Evolutionary conservation across 2,113 vertebrate species (phyloP).

Genomic region (Limnothrissa miodon): DNA sequence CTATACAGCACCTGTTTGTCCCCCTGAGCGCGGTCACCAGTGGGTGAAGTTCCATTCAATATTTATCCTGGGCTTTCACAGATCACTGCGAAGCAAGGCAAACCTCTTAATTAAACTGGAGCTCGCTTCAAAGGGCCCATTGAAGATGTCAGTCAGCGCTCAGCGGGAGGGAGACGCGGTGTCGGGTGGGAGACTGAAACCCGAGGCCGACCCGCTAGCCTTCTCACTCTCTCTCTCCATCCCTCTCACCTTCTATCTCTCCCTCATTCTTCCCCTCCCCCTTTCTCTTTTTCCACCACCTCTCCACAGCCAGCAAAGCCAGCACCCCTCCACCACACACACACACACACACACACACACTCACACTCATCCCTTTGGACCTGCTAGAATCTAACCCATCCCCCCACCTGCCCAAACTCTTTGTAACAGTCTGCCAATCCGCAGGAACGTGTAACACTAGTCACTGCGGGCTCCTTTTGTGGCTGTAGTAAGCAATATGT

Average conservation of each 20-base stretch:
- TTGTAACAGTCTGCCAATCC: conserved; percentile 82
- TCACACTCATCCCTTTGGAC: neutral
- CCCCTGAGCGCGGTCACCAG: conserved; percentile 88
- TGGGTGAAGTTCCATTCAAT: conserved; percentile 99
- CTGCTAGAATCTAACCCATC: neutral
- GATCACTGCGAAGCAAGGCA: conserved; percentile 97
- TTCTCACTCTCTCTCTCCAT: neutral
- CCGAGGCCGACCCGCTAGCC: conserved; percentile 80
- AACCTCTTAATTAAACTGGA: conserved; percentile 99
- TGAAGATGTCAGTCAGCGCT: conserved; percentile 95
- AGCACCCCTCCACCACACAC: conserved; percentile 23
- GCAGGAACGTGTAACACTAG: conserved; percentile 82
- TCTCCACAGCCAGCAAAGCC: conserved; percentile 38
- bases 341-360: neutral
- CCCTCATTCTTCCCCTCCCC: conserved; percentile 78
- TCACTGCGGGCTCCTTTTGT: conserved; percentile 78
- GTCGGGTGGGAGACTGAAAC: conserved; percentile 96
- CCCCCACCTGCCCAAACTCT: conserved; percentile 74
- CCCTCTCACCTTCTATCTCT: conserved; percentile 74
- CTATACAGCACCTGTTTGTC: conserved; percentile 98
- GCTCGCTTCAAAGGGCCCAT: conserved; percentile 98
- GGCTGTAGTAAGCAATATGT: conserved; percentile 87
- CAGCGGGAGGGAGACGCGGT: conserved; percentile 79
- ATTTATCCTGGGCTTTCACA: conserved; percentile 99
- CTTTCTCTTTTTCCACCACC: conserved; percentile 49